Conservation (phyloP, 2,797 vertebrate genomes). For the Aphelocoma californica region DNA sequence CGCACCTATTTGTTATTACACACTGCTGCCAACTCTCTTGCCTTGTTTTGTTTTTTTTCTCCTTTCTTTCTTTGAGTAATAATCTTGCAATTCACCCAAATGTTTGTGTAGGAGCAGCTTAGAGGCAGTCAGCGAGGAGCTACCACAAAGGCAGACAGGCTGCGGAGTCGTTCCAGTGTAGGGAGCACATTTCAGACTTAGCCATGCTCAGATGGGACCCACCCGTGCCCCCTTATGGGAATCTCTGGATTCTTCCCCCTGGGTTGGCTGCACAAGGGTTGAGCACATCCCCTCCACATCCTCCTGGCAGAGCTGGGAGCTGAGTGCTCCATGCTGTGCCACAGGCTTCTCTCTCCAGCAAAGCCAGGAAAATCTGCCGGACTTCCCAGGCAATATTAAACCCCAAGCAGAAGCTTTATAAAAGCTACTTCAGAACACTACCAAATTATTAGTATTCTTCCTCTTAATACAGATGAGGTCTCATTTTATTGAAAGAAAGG, state of each 20-base stretch:
- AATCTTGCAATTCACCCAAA: not conserved
- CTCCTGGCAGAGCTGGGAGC: constrained; percentile 42
- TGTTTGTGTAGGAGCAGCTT: not conserved
- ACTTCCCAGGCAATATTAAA: constrained; percentile 67
- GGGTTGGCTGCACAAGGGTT: not conserved
- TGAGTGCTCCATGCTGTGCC: not conserved
- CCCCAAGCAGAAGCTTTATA: constrained; percentile 67
- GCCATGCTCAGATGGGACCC: not conserved
- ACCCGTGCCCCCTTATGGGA: not conserved
- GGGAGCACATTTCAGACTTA: not conserved
- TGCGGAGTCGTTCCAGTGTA: not conserved
- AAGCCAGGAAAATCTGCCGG: constrained; percentile 61
- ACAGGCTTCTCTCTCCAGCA: constrained; percentile 36
- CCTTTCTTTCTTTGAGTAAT: not conserved
- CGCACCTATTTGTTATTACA: constrained; percentile 50
- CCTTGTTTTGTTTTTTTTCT: not conserved
- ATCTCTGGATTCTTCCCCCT: not conserved
- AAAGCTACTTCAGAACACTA: constrained; percentile 65
- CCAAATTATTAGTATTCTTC: constrained; percentile 78
- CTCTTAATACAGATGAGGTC: constrained; percentile 70
- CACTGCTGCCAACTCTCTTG: constrained; percentile 8
- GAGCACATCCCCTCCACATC: constrained; percentile 43
- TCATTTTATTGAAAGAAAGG: constrained; percentile 73
- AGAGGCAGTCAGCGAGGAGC: not conserved
- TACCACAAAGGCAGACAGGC: not conserved